Evolutionary conservation across 2,888 invertebrate genomes (phyloP), one percentile per base, ranked within the genome.

Genomic region (Cheilosia vulpina): DNA sequence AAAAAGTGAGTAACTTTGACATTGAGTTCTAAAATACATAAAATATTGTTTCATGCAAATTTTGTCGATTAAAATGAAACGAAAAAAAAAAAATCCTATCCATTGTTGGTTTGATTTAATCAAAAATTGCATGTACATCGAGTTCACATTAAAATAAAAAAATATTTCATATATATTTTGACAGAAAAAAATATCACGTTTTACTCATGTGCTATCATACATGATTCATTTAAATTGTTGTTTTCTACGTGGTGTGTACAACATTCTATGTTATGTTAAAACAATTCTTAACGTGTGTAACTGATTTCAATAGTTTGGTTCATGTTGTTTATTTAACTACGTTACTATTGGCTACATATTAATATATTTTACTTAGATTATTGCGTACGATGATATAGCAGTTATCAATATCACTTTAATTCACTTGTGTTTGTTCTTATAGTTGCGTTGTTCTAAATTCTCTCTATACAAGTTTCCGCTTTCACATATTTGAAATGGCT

Each of bases 311-410:
- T 77, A 81, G 81, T 85, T 85, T 81, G 81, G 85, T 81, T 81
- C 81, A 63, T 81, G 85, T 81, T 85, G 84, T 75, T 85, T 66
- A 65, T 81, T 85, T 80, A 85, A 80, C 80, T 85, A 85, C 75
- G 69, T 71, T 76, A 85, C 76, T 85, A 80, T 81, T 85, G 80
- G 81, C 81, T 85, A 85, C 13, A 66, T 84, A 81, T 76, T 81
- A 68, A 81, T 68, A 63, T 52, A 71, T 73, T 41, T 83, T 66
- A 72, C 78, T 83, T 83, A 87, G 75, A 79, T 79, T 79, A 87
- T 83, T 76, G 84, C 83, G 76, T 84, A 53, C 71, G 83, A 83
- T 83, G 83, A 83, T 84, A 75, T 79, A 75, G 78, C 87, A 84
- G 58, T 76, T 84, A 82, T 79, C 66, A 83, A 75, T 76, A 78